A percentile compares a stretch with the other conserved stretches of the same genome.
Conservation (phyloP, 2,113 vertebrate genomes). For the Cacatua alba region DNA sequence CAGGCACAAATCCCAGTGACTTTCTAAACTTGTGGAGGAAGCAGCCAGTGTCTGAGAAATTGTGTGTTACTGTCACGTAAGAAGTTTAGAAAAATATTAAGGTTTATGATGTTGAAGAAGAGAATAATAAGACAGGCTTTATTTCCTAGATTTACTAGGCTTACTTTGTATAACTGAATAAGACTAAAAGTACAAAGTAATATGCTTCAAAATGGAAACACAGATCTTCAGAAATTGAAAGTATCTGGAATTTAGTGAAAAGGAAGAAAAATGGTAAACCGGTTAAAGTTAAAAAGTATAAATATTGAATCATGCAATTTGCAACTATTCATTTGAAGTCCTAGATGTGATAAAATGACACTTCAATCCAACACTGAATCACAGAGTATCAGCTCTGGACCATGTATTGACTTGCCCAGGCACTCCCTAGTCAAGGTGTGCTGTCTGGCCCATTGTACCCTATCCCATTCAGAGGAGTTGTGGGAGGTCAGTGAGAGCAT, state of each 20-base stretch:
- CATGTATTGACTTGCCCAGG: neutral
- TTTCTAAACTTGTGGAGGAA: neutral
- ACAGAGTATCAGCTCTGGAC: neutral
- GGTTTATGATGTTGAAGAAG: neutral
- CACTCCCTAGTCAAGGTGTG: neutral
- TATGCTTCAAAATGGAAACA: neutral
- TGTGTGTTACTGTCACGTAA: neutral
- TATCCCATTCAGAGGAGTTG: neutral
- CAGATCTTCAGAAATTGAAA: neutral
- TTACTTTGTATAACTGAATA: neutral
- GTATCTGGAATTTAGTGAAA: neutral
- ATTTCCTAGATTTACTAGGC: neutral
- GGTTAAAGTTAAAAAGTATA: neutral
- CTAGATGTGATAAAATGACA: neutral
- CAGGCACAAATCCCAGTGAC: neutral
- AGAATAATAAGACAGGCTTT: neutral
- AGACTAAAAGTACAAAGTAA: neutral
- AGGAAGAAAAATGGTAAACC: neutral
- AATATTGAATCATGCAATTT: neutral
- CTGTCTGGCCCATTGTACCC: fast-evolving
- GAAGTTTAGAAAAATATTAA: neutral
- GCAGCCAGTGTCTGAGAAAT: neutral
- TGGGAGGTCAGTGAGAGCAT: neutral
- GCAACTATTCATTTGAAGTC: neutral
- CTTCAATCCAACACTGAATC: neutral